phyloP scores from a whole-genome alignment of 1,140 invertebrate species.

The Drosophila albomicans region DNA sequence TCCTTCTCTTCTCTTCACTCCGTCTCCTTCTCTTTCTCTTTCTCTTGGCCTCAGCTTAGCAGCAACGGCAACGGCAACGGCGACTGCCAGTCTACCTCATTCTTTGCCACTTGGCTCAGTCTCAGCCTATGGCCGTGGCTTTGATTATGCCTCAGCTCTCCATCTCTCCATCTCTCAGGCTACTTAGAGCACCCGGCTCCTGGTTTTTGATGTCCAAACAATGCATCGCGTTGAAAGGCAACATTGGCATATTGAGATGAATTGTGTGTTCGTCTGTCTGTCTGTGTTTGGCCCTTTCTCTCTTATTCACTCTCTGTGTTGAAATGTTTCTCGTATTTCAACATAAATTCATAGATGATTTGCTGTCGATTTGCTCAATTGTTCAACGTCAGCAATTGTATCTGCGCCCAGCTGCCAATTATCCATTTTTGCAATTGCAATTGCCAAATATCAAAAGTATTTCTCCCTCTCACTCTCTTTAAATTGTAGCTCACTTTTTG shows the following conservation, averaged over 20 bases:
- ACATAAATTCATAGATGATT: constrained; percentile 38
- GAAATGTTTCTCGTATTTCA: constrained; percentile 45
- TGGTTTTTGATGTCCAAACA: constrained; percentile 73
- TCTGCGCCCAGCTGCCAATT: constrained; percentile 21
- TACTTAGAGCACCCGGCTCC: constrained; percentile 51
- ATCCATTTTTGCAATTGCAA: constrained; percentile 19
- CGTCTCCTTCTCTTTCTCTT: constrained; percentile 18
- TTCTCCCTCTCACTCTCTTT: not conserved
- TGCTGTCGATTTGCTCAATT: constrained; percentile 36
- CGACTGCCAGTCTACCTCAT: constrained; percentile 59
- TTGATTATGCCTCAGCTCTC: not conserved
- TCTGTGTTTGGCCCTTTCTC: constrained; percentile 42
- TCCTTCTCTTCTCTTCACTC: not conserved
- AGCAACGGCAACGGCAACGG: constrained; percentile 47
- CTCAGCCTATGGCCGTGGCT: constrained; percentile 4
- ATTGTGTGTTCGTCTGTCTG: constrained; percentile 29
- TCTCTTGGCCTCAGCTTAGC: constrained; percentile 22
- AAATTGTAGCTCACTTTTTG: constrained; percentile 40
- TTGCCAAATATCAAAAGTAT: constrained; percentile 4
- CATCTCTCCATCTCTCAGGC: constrained; percentile 39
- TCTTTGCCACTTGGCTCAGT: constrained; percentile 8
- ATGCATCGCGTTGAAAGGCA: constrained; percentile 73
- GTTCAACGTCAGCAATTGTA: constrained; percentile 31
- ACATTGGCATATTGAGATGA: constrained; percentile 83
- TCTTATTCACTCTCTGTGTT: not conserved